Evolutionary conservation across 1,140 invertebrate species (phyloP).

Genomic region (Nephotettix cincticeps): DNA sequence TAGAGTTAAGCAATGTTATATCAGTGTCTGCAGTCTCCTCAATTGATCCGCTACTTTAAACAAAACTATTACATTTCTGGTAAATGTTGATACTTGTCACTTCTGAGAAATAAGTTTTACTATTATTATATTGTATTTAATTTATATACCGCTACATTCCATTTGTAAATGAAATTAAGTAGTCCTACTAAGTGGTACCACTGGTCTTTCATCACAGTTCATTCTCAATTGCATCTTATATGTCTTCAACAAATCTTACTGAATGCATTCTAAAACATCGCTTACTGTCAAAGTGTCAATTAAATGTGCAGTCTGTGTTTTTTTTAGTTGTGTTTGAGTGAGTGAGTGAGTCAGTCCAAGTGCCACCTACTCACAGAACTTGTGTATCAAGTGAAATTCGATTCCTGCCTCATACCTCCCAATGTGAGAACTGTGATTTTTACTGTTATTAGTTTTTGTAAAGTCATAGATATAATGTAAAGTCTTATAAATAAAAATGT

Average conservation of each 20-base stretch:
- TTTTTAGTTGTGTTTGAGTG: background rate
- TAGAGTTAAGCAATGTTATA: no score
- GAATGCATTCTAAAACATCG: slow-evolving; percentile 18
- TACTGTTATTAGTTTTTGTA: slow-evolving; percentile 37
- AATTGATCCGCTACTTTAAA: no score
- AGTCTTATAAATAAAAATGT: slow-evolving; percentile 30
- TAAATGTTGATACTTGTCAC: no score
- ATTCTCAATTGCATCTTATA: slow-evolving; percentile 8
- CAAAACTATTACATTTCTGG: no score
- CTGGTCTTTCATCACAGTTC: background rate
- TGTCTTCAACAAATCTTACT: slow-evolving; percentile 9
- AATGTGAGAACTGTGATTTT: slow-evolving; percentile 39
- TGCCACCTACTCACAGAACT: background rate
- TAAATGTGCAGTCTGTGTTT: slow-evolving; percentile 21
- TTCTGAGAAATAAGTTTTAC: no score
- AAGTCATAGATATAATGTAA: slow-evolving; percentile 31
- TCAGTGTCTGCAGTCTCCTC: no score
- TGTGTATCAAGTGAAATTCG: slow-evolving; percentile 9
- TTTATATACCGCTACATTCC: no score
- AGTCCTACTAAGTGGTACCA: background rate
- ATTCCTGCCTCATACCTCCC: slow-evolving; percentile 36
- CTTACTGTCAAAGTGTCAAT: slow-evolving; percentile 26
- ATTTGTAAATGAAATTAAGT: background rate
- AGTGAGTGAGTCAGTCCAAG: background rate
- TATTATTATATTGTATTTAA: no score